Evolutionary conservation across 2,888 invertebrate genomes (phyloP).

Genomic region (Electrophaes corylata): DNA sequence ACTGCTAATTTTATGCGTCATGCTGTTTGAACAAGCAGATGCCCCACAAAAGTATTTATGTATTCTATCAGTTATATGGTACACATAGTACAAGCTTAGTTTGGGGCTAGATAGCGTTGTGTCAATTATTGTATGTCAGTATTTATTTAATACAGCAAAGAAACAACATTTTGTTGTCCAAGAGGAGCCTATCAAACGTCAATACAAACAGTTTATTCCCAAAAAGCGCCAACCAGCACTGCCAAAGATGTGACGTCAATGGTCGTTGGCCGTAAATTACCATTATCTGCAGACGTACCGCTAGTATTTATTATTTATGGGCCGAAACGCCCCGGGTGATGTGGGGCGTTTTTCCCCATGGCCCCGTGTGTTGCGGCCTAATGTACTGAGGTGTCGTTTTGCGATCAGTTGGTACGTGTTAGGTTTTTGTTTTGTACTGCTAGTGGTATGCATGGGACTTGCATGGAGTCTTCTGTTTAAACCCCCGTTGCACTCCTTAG

Average conservation of each 20-base stretch:
- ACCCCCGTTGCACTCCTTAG: too few species aligned
- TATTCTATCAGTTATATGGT: too few species aligned
- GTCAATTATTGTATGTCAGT: too few species aligned
- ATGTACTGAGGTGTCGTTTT: slow-evolving; percentile 37
- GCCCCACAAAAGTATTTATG: too few species aligned
- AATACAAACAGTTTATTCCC: slow-evolving; percentile 25
- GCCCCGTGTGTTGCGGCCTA: slow-evolving; percentile 58
- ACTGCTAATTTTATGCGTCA: too few species aligned
- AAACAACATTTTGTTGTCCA: neutral
- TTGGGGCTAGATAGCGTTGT: too few species aligned
- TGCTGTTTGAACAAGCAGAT: too few species aligned
- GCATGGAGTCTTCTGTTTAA: too few species aligned
- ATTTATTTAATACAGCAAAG: neutral
- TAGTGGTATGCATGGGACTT: neutral
- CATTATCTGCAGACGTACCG: slow-evolving; percentile 83
- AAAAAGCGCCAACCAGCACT: slow-evolving; percentile 66
- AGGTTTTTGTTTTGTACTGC: slow-evolving; percentile 4
- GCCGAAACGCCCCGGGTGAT: slow-evolving; percentile 74
- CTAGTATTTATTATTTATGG: slow-evolving; percentile 85
- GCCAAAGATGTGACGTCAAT: slow-evolving; percentile 79
- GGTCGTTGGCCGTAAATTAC: slow-evolving; percentile 80
- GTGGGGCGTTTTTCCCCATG: slow-evolving; percentile 70
- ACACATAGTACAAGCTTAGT: too few species aligned
- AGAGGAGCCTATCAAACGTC: slow-evolving; percentile 15
- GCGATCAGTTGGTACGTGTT: slow-evolving; percentile 17